Evolutionary conservation across 35 echinoderm and acorn worm species (phyloP).

Genomic region (Nesometra sesokonis): DNA sequence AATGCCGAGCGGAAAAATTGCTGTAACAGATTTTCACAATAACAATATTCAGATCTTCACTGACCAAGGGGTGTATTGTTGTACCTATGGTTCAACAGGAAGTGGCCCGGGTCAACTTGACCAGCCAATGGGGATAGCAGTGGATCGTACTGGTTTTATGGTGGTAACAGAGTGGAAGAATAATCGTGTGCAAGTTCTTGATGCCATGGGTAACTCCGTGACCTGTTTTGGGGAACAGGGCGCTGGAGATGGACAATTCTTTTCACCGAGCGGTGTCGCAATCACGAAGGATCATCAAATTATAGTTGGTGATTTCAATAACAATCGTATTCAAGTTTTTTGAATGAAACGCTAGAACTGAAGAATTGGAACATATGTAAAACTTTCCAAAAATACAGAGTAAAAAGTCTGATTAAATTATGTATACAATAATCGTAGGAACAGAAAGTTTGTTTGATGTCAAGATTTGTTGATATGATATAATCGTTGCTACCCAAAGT

Average conservation of each 20-base stretch:
- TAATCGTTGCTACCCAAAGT: no score
- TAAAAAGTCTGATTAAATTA: no score
- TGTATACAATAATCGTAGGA: no score
- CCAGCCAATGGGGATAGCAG: slow-evolving; percentile 6
- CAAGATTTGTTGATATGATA: no score
- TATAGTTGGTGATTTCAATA: slow-evolving; percentile 18
- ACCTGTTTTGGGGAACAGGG: background rate
- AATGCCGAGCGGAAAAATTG: slow-evolving; percentile 21
- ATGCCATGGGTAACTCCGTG: slow-evolving; percentile 10
- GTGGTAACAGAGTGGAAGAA: slow-evolving; percentile 15
- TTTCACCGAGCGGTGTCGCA: background rate
- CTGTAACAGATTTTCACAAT: slow-evolving; percentile 23
- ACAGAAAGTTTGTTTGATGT: no score
- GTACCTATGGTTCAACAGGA: slow-evolving; percentile 11
- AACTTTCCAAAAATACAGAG: no score
- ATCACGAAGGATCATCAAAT: slow-evolving; percentile 4
- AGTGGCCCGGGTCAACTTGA: slow-evolving; percentile 10
- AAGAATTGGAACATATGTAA: no score
- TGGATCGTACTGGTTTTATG: slow-evolving; percentile 19
- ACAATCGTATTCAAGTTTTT: slow-evolving; percentile 19
- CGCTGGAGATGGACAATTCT: background rate
- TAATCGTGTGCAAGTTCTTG: slow-evolving; percentile 28
- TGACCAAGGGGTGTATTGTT: background rate
- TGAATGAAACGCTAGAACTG: no score
- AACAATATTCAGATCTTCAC: slow-evolving; percentile 10